Conservation (phyloP, 2,797 vertebrate genomes). For the Galaxias olidus region DNA sequence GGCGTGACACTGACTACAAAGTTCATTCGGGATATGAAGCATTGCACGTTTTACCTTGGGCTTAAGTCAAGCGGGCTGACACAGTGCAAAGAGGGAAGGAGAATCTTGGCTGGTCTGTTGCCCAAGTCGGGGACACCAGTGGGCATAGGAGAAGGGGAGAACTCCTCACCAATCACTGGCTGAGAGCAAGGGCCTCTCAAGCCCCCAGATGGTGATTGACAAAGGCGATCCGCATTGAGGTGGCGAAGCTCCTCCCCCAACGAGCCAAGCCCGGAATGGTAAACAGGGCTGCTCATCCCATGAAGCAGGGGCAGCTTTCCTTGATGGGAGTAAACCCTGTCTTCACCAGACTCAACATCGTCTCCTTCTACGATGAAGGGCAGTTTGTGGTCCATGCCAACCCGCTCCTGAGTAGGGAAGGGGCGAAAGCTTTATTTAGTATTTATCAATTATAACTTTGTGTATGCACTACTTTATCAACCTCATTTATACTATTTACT, state of each 20-base stretch:
- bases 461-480: too few relatives aligned
- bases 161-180: constrained; percentile 51
- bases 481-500: too few relatives aligned
- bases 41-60: constrained; percentile 78
- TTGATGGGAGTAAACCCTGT: constrained; percentile 43
- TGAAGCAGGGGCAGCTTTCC: constrained; percentile 78
- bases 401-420: constrained; percentile 57
- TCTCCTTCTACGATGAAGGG: constrained; percentile 79
- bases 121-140: constrained; percentile 35
- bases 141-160: constrained; percentile 23
- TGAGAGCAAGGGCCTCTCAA: constrained; percentile 69
- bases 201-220: constrained; percentile 76
- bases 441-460: not conserved
- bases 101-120: constrained; percentile 80
- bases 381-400: constrained; percentile 74
- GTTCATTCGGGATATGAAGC: not conserved
- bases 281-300: constrained; percentile 70
- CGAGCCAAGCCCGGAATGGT: constrained; percentile 76
- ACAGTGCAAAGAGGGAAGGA: constrained; percentile 82
- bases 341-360: constrained; percentile 52
- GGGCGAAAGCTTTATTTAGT: too few relatives aligned
- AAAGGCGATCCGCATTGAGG: constrained; percentile 73
- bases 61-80: constrained; percentile 85
- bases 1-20: not conserved
- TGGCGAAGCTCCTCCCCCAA: constrained; percentile 84